Percentiles rank a stretch among this genome's conserved stretches.
These are phyloP conservation scores for Caenorhabditis uteleia DNA, from an alignment of 2,888 invertebrate genomes.

Conservation along the genomic window DNA sequence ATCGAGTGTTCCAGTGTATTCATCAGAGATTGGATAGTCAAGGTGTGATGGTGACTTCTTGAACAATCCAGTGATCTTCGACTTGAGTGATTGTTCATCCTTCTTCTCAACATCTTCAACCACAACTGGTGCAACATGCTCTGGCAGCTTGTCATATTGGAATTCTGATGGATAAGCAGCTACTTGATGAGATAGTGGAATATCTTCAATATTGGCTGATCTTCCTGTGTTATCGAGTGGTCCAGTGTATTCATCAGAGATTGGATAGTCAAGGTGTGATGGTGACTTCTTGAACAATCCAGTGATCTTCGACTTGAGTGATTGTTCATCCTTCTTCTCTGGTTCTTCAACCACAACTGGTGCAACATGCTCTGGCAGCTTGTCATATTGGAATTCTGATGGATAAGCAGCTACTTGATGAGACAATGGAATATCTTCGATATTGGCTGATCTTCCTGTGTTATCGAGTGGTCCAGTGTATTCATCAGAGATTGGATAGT, in stretches of 20 bases:
- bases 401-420: constrained; percentile 10
- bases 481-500: constrained; percentile 42
- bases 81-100: constrained; percentile 10
- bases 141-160: constrained; percentile 18
- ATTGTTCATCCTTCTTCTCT: constrained; percentile 13
- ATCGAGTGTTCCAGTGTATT: constrained; percentile 42
- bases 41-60: constrained; percentile 38
- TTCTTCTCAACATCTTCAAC: constrained; percentile 17
- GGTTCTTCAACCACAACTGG: constrained; percentile 20
- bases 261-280: constrained; percentile 47
- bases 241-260: constrained; percentile 43
- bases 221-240: constrained; percentile 30
- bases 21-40: constrained; percentile 44
- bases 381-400: constrained; percentile 20
- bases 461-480: constrained; percentile 43
- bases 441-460: constrained; percentile 12
- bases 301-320: constrained; percentile 17
- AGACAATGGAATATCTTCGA: constrained; percentile 38
- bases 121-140: constrained; percentile 27
- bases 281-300: constrained; percentile 26
- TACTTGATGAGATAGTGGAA: constrained; percentile 9
- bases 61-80: constrained; percentile 24
- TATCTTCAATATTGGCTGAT: constrained; percentile 13
- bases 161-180: constrained; percentile 17
- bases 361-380: constrained; percentile 13